Percentiles rank a stretch among this genome's conserved stretches.
Evolutionary conservation across 2,888 invertebrate species (phyloP).

Genomic region (Ferdinandea cuprea): DNA sequence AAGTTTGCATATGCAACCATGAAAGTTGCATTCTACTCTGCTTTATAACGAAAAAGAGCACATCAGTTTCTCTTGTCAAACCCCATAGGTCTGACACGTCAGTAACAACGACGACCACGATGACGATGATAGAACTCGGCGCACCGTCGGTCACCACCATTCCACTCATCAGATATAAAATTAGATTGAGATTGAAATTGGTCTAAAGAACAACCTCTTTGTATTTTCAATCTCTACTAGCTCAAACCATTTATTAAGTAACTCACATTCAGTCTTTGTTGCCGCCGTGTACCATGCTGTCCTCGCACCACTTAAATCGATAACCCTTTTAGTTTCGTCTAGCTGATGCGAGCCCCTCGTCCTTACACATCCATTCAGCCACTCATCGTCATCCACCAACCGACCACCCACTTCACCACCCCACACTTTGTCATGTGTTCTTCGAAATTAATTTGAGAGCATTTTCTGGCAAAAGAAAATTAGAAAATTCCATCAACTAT

Average conservation of each 20-base stretch:
- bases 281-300: neutral
- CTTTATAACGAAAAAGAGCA: conserved; percentile 34
- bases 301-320: conserved; percentile 20
- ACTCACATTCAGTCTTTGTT: conserved; percentile 18
- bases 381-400: too few species aligned
- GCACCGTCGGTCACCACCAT: conserved; percentile 19
- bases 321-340: conserved; percentile 14
- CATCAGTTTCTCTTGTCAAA: conserved; percentile 23
- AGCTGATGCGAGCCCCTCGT: neutral
- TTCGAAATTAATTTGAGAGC: conserved; percentile 55
- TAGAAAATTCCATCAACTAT: conserved; percentile 63
- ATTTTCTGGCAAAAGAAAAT: conserved; percentile 56
- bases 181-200: conserved; percentile 64
- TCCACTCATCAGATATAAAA: conserved; percentile 46
- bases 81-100: conserved; percentile 13
- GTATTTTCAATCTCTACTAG: conserved; percentile 23
- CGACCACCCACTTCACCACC: too few species aligned
- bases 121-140: neutral
- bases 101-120: conserved; percentile 9
- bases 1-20: conserved; percentile 52
- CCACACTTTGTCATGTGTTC: conserved; percentile 29
- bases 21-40: neutral
- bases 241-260: conserved; percentile 43
- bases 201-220: conserved; percentile 25
- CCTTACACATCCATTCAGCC: too few species aligned